A percentile compares a stretch with the other conserved stretches of the same genome.
These are phyloP conservation scores for Drosophila pallidifrons DNA, from an alignment of 1,140 invertebrate species.

Conservation along the genomic window DNA sequence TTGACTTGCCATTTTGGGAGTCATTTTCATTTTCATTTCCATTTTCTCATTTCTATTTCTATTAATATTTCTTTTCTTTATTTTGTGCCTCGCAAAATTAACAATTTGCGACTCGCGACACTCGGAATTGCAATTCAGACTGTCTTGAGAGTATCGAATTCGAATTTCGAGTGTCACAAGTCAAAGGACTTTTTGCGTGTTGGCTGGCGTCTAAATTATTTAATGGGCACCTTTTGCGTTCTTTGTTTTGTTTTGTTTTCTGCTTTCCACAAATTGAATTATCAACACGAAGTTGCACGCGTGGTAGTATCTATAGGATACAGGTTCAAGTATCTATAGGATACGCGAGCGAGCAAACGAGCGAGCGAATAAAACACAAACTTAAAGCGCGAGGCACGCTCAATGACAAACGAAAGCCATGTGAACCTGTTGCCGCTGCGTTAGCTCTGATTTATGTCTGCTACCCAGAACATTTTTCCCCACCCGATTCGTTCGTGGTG, in stretches of 20 bases:
- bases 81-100: too few species aligned
- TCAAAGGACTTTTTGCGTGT: slow-evolving; percentile 53
- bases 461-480: slow-evolving; percentile 36
- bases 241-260: not conserved
- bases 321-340: slow-evolving; percentile 9
- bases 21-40: not conserved
- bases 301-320: slow-evolving; percentile 4
- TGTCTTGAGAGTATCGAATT: not conserved
- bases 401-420: slow-evolving; percentile 77
- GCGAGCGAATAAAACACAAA: slow-evolving; percentile 26
- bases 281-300: too few species aligned
- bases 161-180: not conserved
- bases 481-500: not conserved
- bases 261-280: slow-evolving; percentile 67
- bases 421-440: slow-evolving; percentile 76
- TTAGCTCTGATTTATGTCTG: slow-evolving; percentile 73
- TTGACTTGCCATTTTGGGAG: slow-evolving; percentile 1
- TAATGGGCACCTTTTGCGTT: slow-evolving; percentile 54
- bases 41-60: not conserved
- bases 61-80: not conserved
- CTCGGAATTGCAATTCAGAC: not conserved
- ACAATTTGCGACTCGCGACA: not conserved
- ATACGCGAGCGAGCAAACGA: slow-evolving; percentile 3
- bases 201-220: slow-evolving; percentile 44
- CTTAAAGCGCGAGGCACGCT: slow-evolving; percentile 56